A percentile compares a stretch with the other conserved stretches of the same genome.
Conservation (phyloP, 2,888 invertebrate species). For the Chloroclystis v-ata region DNA sequence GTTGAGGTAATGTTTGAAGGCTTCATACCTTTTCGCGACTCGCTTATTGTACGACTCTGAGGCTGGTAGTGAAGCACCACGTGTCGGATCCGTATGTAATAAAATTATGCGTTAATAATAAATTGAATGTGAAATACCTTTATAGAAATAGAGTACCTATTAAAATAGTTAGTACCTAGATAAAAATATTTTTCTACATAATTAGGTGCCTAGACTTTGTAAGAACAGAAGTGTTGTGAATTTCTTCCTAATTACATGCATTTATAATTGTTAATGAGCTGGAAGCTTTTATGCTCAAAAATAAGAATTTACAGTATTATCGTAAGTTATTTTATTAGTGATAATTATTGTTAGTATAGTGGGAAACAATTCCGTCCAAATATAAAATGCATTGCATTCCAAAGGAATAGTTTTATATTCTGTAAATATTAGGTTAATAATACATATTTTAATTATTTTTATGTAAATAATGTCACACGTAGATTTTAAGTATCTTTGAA, state of each 20-base stretch:
- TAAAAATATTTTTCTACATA: too few relatives aligned
- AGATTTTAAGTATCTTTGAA: background rate
- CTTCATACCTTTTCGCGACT: too few relatives aligned
- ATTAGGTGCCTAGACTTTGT: background rate
- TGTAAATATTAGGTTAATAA: constrained; percentile 30
- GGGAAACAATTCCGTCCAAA: constrained; percentile 66
- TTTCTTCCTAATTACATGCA: constrained; percentile 37
- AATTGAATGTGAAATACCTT: too few relatives aligned
- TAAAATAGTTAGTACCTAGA: too few relatives aligned
- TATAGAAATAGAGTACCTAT: too few relatives aligned
- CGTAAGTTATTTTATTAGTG: constrained; percentile 22
- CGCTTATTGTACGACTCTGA: too few relatives aligned
- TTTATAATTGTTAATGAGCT: constrained; percentile 29
- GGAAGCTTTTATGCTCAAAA: constrained; percentile 30
- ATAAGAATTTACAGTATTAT: constrained; percentile 41
- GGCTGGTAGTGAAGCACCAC: too few relatives aligned
- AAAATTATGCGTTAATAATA: too few relatives aligned
- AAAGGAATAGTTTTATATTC: constrained; percentile 62
- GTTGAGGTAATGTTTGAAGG: too few relatives aligned
- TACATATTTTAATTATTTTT: too few relatives aligned
- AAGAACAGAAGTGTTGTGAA: constrained; percentile 13
- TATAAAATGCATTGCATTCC: constrained; percentile 61
- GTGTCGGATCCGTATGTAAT: too few relatives aligned
- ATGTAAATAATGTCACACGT: constrained; percentile 25
- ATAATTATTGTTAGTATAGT: constrained; percentile 26